phyloP scores from a whole-genome alignment of 2,797 vertebrate species.

The Poecile montanus region DNA sequence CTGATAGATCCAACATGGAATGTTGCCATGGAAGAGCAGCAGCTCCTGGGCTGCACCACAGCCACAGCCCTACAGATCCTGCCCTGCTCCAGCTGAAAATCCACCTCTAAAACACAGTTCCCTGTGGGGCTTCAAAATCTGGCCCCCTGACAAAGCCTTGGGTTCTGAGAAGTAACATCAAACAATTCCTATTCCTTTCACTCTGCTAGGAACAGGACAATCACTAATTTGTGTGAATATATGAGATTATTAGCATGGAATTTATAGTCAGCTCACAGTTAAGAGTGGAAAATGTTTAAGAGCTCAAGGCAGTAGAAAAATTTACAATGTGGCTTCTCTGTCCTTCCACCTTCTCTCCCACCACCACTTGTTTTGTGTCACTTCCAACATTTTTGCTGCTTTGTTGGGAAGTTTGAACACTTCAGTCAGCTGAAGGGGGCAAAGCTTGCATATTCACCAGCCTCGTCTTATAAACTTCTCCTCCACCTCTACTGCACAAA shows the following conservation, averaged over 20 bases:
- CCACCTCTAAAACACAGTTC: background rate
- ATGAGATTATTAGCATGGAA: background rate
- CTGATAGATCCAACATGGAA: fast-evolving
- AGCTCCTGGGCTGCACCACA: background rate
- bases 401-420: background rate
- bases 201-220: background rate
- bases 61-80: background rate
- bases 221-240: fast-evolving
- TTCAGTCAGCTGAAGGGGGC: background rate
- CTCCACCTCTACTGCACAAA: background rate
- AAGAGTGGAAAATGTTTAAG: background rate
- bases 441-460: background rate
- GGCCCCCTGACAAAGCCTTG: background rate
- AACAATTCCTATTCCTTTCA: background rate
- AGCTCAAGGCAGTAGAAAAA: background rate
- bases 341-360: background rate
- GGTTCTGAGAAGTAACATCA: background rate
- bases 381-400: background rate
- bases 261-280: background rate
- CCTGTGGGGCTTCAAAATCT: background rate
- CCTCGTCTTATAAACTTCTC: background rate
- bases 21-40: background rate
- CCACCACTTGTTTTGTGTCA: background rate
- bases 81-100: background rate
- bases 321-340: fast-evolving